Percentiles rank a stretch among this genome's conserved stretches.
Evolutionary conservation across 1,140 invertebrate species (phyloP).

Genomic region (Orchesella cincta): DNA sequence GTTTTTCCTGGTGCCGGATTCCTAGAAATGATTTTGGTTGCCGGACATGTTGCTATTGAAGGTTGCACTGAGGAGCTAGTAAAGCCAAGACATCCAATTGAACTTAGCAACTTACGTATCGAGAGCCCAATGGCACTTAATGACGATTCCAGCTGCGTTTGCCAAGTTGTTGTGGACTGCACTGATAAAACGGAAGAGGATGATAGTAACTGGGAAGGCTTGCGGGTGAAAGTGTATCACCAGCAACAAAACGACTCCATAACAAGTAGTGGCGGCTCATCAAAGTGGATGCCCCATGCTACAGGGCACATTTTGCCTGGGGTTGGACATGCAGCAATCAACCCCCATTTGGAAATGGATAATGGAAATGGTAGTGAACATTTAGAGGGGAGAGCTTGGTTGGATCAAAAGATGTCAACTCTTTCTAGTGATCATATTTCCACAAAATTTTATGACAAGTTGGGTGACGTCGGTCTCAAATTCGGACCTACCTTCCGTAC

Average conservation of each 20-base stretch:
- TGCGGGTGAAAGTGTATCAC: not conserved
- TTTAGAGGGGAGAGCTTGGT: not conserved
- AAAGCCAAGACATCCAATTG: not conserved
- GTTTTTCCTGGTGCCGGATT: conserved; percentile 35
- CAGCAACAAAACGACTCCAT: not conserved
- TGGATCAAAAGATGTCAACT: not conserved
- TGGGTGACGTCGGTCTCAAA: conserved; percentile 32
- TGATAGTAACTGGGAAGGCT: not conserved
- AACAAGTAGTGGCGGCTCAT: not conserved
- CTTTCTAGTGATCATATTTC: not conserved
- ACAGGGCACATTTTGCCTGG: not conserved
- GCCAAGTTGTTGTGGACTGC: not conserved
- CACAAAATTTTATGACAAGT: conserved; percentile 27
- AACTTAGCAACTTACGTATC: conserved; percentile 33
- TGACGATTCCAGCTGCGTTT: not conserved
- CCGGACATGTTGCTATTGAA: conserved; percentile 17
- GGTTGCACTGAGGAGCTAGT: not conserved
- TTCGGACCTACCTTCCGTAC: conserved; percentile 37
- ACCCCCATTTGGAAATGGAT: not conserved
- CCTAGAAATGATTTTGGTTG: conserved; percentile 35
- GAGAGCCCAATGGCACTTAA: conserved; percentile 31
- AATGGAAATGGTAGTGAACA: not conserved
- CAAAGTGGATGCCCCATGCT: conserved; percentile 1
- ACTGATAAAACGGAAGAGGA: not conserved
- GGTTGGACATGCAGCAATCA: not conserved